Evolutionary conservation across 2,797 vertebrate genomes (phyloP).

Genomic region (Muscicapa comitata): DNA sequence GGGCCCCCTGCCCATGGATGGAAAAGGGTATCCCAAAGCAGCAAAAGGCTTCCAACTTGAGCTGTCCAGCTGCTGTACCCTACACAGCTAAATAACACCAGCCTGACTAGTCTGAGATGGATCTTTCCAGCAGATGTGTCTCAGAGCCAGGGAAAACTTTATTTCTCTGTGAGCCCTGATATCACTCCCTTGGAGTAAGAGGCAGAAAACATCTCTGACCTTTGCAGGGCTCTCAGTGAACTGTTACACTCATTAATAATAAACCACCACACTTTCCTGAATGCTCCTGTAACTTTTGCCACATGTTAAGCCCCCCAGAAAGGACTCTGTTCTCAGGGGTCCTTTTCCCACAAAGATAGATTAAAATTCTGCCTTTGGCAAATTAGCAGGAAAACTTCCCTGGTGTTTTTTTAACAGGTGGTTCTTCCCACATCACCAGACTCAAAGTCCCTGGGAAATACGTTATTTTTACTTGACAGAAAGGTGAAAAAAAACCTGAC

Average conservation of each 20-base stretch:
- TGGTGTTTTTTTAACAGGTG: conserved; percentile 24
- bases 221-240: background rate
- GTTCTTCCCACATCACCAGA: conserved; percentile 3
- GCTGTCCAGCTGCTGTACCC: background rate
- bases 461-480: background rate
- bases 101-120: background rate
- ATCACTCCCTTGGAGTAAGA: background rate
- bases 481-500: background rate
- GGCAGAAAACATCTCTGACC: rapidly evolving
- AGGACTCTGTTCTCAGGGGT: background rate
- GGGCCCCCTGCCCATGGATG: background rate
- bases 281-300: background rate
- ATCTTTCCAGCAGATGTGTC: background rate
- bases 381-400: background rate
- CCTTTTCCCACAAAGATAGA: background rate
- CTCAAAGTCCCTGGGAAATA: background rate
- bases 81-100: background rate
- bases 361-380: background rate
- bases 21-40: background rate
- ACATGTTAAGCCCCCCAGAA: background rate
- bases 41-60: background rate
- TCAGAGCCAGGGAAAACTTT: background rate
- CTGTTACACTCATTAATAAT: background rate
- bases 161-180: background rate
- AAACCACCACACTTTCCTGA: background rate